These are phyloP conservation scores for Climacteris rufus DNA, from an alignment of 2,113 vertebrate species.

Conservation along the genomic window DNA sequence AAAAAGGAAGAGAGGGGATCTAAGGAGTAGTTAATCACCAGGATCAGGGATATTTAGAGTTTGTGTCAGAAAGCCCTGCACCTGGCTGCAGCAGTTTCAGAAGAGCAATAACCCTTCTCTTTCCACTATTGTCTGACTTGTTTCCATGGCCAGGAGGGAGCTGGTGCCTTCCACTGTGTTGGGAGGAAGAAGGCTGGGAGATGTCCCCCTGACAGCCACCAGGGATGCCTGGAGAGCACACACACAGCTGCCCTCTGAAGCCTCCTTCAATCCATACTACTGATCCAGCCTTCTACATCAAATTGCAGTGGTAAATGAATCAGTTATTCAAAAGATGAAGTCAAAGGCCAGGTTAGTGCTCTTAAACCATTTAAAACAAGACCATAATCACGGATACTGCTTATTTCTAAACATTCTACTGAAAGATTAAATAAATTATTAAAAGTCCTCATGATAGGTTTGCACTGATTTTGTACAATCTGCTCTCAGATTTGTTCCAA, in stretches of 20 bases:
- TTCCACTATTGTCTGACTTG: background rate
- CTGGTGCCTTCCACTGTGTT: accelerated
- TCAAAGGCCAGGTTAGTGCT: background rate
- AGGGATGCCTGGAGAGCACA: background rate
- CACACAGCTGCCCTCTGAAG: background rate
- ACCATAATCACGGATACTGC: background rate
- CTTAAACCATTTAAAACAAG: background rate
- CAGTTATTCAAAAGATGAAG: background rate
- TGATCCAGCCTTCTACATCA: background rate
- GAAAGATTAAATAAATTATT: background rate
- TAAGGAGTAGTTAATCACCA: background rate
- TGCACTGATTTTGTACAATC: background rate
- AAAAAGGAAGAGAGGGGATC: background rate
- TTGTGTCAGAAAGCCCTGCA: background rate
- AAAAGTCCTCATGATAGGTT: background rate
- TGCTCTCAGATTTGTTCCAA: background rate
- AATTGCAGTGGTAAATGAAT: background rate
- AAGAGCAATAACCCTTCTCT: background rate
- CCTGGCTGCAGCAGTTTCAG: background rate
- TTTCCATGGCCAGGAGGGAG: background rate
- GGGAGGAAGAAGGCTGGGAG: background rate
- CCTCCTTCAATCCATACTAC: background rate
- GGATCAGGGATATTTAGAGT: background rate
- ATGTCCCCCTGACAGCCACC: background rate
- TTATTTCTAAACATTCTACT: background rate